A percentile compares a stretch with the other conserved stretches of the same genome.
phyloP scores from a whole-genome alignment of 2,113 vertebrate genomes.

The Ailurus styani region DNA sequence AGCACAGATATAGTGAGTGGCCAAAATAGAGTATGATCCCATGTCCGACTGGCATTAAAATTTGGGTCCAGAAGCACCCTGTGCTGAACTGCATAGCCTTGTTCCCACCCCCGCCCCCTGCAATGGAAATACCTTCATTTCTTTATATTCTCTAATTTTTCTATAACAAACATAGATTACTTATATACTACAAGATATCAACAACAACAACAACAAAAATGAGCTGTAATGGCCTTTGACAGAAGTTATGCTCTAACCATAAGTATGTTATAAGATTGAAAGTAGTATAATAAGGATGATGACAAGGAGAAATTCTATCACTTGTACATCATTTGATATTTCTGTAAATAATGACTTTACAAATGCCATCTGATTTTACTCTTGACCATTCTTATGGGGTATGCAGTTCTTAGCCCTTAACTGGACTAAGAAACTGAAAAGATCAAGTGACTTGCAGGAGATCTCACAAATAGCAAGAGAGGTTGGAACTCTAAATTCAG shows the following conservation, averaged over 20 bases:
- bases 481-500: neutral
- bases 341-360: neutral
- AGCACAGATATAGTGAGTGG: neutral
- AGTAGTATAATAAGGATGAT: neutral
- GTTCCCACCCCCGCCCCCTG: neutral
- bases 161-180: neutral
- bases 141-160: conserved; percentile 2
- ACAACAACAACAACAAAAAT: neutral
- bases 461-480: neutral
- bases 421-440: neutral
- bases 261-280: neutral
- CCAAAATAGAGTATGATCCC: neutral
- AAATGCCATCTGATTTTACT: neutral
- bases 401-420: neutral
- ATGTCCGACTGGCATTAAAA: neutral
- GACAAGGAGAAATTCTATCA: neutral
- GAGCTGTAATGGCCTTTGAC: neutral
- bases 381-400: neutral
- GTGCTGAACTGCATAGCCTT: neutral
- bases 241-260: neutral
- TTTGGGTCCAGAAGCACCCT: neutral
- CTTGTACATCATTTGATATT: neutral
- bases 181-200: neutral
- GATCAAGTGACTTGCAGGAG: neutral
- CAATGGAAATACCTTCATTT: neutral